Base-by-base conservation (phyloP, 2,888 invertebrate species). In the Ctena decussata region DNA sequence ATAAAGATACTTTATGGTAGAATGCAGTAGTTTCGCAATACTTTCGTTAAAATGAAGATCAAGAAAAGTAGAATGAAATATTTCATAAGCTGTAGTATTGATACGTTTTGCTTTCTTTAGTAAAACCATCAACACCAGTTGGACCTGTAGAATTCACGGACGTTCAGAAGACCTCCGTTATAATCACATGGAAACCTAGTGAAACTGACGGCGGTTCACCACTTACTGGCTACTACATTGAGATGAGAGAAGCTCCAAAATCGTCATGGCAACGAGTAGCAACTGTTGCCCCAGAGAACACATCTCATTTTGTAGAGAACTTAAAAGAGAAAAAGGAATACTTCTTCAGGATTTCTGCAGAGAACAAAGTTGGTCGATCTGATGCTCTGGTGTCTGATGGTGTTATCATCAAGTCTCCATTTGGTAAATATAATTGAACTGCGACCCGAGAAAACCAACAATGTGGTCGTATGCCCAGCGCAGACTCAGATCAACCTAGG, bases 181-280 rank as follows among this genome's bases (percentile, higher is more conserved):
- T 89, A 8, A 87, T 96, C 71, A 81, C 94, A 73, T 96, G 96
- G 96, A 93, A 97, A 93, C 97, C 97, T 78, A 97, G 98, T 0
- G 97, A 97, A 95, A 97, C 96, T 89, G 98, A 99, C 95, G 99
- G 99, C 46, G 99, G 99, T 1, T 97, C 98, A 44, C 97, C 97
- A 44, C 87, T 96, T 73, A 94, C 94, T 46, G 93, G 93, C 24
- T 96, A 96, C 90, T 85, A 93, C 82, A 87, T 96, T n/a, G 96
- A 96, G 84, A 93, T 92, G 78, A 88, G 93, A 15, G 94, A 95
- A 39, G 87, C 92, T 12, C 91, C 91, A 57, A 93, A 92, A 53
- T 91, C 92, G 18, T 97, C 98, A 85, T 95, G 94, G 94, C 97
- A 98, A 95, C 97, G 98, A 79, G 98, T 98, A 87, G 97, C 98